Percentiles rank a stretch among this genome's conserved stretches.
Conservation (phyloP, 2,113 vertebrate genomes). For the Microcebus lehilahytsara region DNA sequence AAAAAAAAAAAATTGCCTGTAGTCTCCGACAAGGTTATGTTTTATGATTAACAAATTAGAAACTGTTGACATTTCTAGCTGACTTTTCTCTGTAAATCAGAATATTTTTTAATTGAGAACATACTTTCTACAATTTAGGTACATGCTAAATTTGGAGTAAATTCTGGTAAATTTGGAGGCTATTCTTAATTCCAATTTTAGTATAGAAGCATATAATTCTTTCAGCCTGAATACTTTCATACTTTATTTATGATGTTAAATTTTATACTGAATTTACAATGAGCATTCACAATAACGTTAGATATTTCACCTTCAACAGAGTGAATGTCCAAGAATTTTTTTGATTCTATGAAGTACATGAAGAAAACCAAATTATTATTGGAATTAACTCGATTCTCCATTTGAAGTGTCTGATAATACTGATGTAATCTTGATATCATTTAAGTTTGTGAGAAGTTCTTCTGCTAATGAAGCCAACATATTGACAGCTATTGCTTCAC, state of each 20-base stretch:
- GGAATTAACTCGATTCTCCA: not conserved
- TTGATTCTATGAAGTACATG: not conserved
- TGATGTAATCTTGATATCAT: not conserved
- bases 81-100: not conserved
- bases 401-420: not conserved
- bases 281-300: not conserved
- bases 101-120: constrained; percentile 1
- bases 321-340: not conserved
- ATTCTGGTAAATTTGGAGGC: not conserved
- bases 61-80: not conserved
- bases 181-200: not conserved
- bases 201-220: not conserved
- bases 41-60: not conserved
- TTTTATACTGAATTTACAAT: not conserved
- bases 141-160: not conserved
- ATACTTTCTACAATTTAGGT: not conserved
- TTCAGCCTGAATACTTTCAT: not conserved
- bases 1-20: not conserved
- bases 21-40: not conserved
- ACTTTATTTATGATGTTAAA: not conserved
- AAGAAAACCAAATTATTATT: not conserved
- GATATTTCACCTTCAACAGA: not conserved
- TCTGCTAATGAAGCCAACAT: not conserved
- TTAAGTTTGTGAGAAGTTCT: not conserved
- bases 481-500: not conserved